phyloP scores from a whole-genome alignment of 2,797 vertebrate species.

The Tapera naevia region DNA sequence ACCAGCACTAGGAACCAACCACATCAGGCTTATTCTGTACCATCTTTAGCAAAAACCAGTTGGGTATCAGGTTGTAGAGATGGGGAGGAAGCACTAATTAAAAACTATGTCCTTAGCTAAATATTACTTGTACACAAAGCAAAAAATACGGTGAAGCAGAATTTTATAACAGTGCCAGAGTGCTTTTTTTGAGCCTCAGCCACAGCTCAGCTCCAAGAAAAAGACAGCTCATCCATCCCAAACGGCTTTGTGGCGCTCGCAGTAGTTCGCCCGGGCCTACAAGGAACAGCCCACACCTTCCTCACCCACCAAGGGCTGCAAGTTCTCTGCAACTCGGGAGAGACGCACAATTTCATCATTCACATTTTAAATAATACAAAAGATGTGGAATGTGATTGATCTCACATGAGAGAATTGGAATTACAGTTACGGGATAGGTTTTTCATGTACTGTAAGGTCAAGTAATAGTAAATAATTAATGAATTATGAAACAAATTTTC shows the following conservation, averaged over 20 bases:
- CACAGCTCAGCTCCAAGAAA: neutral
- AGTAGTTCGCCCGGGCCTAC: neutral
- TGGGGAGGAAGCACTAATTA: neutral
- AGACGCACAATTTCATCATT: constrained; percentile 6
- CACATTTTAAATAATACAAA: constrained; percentile 58
- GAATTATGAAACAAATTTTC: constrained; percentile 64
- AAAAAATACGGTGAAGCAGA: fast-evolving
- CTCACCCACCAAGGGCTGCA: neutral
- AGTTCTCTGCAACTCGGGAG: neutral
- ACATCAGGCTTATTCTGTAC: neutral
- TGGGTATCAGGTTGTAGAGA: neutral
- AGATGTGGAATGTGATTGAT: constrained; percentile 51
- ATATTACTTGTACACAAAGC: neutral
- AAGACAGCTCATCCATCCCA: neutral
- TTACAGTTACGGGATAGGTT: constrained; percentile 21
- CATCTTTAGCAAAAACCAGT: neutral
- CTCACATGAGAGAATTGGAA: constrained; percentile 49
- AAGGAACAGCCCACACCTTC: neutral
- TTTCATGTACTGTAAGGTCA: constrained; percentile 53
- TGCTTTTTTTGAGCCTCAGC: neutral
- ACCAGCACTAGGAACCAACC: neutral
- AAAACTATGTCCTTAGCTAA: neutral
- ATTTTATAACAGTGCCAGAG: neutral
- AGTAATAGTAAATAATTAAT: constrained; percentile 67
- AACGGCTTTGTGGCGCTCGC: fast-evolving